Base-by-base conservation (phyloP, 2,113 vertebrate genomes). In the Pungitius pungitius region DNA sequence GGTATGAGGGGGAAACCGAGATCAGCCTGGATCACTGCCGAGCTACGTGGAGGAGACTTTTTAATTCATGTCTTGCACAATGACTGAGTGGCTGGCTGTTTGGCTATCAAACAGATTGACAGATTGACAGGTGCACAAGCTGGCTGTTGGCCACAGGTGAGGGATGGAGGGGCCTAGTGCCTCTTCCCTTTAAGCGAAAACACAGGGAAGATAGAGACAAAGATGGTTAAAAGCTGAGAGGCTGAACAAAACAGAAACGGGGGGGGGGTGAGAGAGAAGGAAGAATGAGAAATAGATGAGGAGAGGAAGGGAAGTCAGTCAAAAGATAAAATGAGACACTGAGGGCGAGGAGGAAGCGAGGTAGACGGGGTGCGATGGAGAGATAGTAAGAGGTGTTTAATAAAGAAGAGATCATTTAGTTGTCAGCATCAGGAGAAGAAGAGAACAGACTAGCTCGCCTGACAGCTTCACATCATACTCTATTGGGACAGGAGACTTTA, bases 351-450 rank as follows among this genome's bases (percentile, higher is more conserved):
- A 85, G 83, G 86, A 84, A 78, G 88, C n/a, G 49, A 62, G 67
- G 62, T 70, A 79, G 87, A 78, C 87, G 14, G 73, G 71, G 74
- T 81, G 71, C 76, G 82, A 87, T 86, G 26, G 86, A 80, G 75
- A 78, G 83, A 91, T 86, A 85, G 88, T 78, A 88, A 83, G 86
- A 91, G 91, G 92, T 88, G 91, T 94, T 94, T 94, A 94, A 94
- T 94, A 93, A 94, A 93, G 89, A 93, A 92, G 81, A 90, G 92
- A 93, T 94, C 90, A 93, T 93, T 93, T 91, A 85, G 78, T 88
- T 93, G 93, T 94, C 92, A 93, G 84, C 80, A 68, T 81, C 82
- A 90, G 88, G 82, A 89, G 72, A 64, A 67, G 69, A 83, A 70
- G 45, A 75, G 75, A 88, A 82, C 59, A 73, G 37, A 80, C 75